These are phyloP conservation scores for Microplitis demolitor DNA, from an alignment of 1,140 invertebrate species.

Conservation along the genomic window DNA sequence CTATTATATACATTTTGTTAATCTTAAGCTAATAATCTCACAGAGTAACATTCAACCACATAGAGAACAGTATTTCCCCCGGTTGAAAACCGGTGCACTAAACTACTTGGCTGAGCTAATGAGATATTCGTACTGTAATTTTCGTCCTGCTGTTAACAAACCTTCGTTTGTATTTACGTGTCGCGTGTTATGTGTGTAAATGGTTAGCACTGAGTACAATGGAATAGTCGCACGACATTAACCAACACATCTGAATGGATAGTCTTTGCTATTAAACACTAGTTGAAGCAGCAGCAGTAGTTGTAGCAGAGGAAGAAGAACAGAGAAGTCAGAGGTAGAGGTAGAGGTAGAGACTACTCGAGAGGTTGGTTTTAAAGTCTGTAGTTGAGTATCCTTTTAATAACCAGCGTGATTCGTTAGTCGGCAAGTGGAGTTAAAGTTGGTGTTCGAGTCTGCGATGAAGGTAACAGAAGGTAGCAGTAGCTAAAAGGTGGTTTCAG, in stretches of 20 bases:
- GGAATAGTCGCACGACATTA: slow-evolving; percentile 9
- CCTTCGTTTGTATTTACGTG: not conserved
- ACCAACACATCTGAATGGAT: not conserved
- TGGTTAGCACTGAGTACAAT: slow-evolving; percentile 6
- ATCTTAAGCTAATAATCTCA: slow-evolving; percentile 1
- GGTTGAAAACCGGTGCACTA: not conserved
- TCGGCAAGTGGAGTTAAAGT: not conserved
- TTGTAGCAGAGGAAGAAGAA: not conserved
- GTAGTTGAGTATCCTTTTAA: slow-evolving; percentile 6
- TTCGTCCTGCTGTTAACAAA: not conserved
- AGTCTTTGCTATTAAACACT: too few relatives aligned
- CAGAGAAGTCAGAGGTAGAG: not conserved
- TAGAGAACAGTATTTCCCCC: not conserved
- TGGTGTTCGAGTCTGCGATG: not conserved
- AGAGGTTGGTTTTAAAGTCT: too few relatives aligned
- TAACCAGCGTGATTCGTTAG: slow-evolving; percentile 19
- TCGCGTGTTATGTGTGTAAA: not conserved
- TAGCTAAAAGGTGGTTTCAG: not conserved
- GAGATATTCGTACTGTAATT: slow-evolving; percentile 27
- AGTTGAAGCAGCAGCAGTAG: too few relatives aligned
- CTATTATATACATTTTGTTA: not conserved
- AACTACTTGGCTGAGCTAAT: slow-evolving; percentile 10
- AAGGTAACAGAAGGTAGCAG: not conserved
- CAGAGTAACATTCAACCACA: not conserved
- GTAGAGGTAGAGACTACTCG: too few relatives aligned